Evolutionary conservation across 2,797 vertebrate species (phyloP).

Genomic region (Melanotaenia nigrans): DNA sequence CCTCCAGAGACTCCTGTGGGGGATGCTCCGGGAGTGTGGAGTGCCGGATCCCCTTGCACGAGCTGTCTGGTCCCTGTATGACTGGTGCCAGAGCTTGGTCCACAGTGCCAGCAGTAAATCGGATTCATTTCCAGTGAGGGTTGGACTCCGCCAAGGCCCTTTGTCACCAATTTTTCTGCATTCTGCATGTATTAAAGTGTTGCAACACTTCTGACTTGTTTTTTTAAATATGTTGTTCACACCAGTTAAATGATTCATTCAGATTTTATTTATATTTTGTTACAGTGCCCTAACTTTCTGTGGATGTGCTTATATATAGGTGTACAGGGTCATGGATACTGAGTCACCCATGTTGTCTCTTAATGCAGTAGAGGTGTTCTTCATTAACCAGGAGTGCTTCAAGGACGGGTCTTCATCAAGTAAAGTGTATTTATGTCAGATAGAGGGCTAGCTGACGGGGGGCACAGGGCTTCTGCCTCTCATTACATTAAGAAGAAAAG

Average conservation of each 20-base stretch:
- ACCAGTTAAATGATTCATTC: not conserved
- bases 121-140: too few relatives aligned
- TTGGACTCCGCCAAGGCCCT: too few relatives aligned
- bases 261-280: not conserved
- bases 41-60: too few relatives aligned
- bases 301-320: not conserved
- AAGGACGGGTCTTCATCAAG: conserved; percentile 74
- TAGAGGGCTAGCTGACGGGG: conserved; percentile 52
- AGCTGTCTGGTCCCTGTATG: too few relatives aligned
- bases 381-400: conserved; percentile 77
- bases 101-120: too few relatives aligned
- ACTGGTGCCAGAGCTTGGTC: too few relatives aligned
- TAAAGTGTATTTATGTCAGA: conserved; percentile 80
- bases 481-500: conserved; percentile 78
- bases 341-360: conserved; percentile 46
- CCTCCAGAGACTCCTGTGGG: too few relatives aligned
- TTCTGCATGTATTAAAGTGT: not conserved
- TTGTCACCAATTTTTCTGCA: too few relatives aligned
- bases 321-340: conserved; percentile 33
- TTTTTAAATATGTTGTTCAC: too few relatives aligned
- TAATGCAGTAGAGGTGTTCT: conserved; percentile 67
- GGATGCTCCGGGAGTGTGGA: too few relatives aligned
- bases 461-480: conserved; percentile 61
- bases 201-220: not conserved
- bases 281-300: not conserved